phyloP scores from a whole-genome alignment of 2,113 vertebrate genomes.

The Psittacus erithacus region DNA sequence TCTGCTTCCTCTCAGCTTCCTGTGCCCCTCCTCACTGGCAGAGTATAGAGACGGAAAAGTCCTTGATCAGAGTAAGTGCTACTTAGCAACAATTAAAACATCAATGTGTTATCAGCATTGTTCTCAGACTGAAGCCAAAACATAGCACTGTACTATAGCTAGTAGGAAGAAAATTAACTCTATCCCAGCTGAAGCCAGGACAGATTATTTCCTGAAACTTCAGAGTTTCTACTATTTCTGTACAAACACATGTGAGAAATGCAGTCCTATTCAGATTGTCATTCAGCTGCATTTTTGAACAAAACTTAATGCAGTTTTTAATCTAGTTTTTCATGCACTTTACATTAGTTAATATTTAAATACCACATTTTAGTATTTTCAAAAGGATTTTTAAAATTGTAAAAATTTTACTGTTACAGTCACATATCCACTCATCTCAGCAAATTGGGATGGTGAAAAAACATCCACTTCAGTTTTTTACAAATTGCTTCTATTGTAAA shows the following conservation, averaged over 20 bases:
- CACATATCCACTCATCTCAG: background rate
- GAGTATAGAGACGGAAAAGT: background rate
- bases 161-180: background rate
- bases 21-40: background rate
- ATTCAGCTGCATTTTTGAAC: background rate
- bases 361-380: background rate
- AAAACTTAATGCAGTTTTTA: background rate
- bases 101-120: background rate
- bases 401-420: background rate
- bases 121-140: background rate
- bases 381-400: background rate
- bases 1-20: background rate
- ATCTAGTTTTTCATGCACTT: background rate
- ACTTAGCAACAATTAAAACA: background rate
- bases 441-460: background rate
- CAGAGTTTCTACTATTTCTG: background rate
- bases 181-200: background rate
- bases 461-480: background rate
- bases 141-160: background rate
- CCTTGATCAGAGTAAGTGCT: background rate
- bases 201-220: background rate
- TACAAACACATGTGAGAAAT: background rate
- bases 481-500: background rate
- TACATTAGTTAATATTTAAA: background rate
- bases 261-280: background rate